Conservation (phyloP, 2,888 invertebrate species). For the Amblyjoppa fuscipennis region DNA sequence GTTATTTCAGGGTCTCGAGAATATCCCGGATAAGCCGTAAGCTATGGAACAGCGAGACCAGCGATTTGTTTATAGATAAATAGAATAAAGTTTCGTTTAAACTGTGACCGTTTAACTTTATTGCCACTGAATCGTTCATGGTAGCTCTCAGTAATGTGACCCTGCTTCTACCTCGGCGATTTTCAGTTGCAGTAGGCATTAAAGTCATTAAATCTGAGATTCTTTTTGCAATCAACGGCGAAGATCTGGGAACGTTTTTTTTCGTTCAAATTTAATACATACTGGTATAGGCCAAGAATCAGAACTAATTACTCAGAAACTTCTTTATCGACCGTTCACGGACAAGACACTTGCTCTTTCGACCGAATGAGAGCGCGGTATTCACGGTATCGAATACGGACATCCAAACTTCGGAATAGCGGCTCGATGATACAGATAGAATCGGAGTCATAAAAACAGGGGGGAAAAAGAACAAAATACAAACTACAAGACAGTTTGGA, state of each 20-base stretch:
- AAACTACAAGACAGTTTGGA: no score
- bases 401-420: no score
- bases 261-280: no score
- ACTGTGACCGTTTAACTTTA: constrained; percentile 5
- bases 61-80: constrained; percentile 6
- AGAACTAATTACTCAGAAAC: neutral
- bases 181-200: neutral
- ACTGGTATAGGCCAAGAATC: no score
- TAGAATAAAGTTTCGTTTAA: constrained; percentile 48
- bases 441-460: no score
- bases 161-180: neutral
- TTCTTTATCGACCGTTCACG: neutral
- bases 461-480: no score
- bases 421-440: no score
- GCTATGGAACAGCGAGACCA: neutral
- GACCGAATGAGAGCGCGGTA: constrained; percentile 19
- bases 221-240: no score
- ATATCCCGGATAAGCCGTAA: constrained; percentile 65
- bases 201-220: neutral
- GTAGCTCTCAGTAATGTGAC: neutral
- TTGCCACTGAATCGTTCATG: neutral
- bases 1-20: constrained; percentile 69
- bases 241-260: no score
- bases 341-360: neutral
- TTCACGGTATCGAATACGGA: no score